Base-by-base conservation (phyloP, 1,140 invertebrate genomes). In the Cotesia glomerata region DNA sequence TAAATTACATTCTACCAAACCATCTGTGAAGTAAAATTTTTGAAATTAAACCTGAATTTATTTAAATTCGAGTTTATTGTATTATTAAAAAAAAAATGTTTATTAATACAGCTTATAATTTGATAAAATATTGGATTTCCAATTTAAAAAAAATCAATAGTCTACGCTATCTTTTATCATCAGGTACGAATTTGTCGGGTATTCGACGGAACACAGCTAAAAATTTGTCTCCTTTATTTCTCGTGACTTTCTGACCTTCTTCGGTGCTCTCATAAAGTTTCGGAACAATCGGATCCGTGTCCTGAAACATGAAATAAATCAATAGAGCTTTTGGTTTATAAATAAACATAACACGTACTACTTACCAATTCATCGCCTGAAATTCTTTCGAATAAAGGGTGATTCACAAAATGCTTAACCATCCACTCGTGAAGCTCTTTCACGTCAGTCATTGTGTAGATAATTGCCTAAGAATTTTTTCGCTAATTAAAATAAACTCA, bases 381-480 rank as follows among this genome's bases (percentile, higher is more conserved):
- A 54, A 99, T 83, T 78, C 90, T 87, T 86, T 93, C 85, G 89
- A 99, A 99, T 16, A 99, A 86, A 36, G 96, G 95, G 90, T 99
- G 97, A 73, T 95, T 91, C 58, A 89, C 89, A 84, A 99, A 94
- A 90, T 99, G 97, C 74, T 91, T 85, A 0, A 95, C 93, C 92
- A 99, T 99, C 98, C 98, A 99, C 16, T 97, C 93, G 87, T 99
- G 93, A 63, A 99, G 89, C 85, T 99, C 97, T 88, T 97, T 92
- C 0, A 99, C 98, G 91, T 99, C 98, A 14, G 98, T 99, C 69
- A 99, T 93, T 54, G 97, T 98, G 82, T 99, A 99, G 8, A 99
- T 92, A 72, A 95, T 88, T 34, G 93, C 98, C 95, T 96, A 79
- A 88, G 86, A 77, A 5, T 39, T 3, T n/a, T 5, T 39, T 7